Base-by-base conservation (phyloP, 2,797 vertebrate species). In the Diplodus puntazzo region DNA sequence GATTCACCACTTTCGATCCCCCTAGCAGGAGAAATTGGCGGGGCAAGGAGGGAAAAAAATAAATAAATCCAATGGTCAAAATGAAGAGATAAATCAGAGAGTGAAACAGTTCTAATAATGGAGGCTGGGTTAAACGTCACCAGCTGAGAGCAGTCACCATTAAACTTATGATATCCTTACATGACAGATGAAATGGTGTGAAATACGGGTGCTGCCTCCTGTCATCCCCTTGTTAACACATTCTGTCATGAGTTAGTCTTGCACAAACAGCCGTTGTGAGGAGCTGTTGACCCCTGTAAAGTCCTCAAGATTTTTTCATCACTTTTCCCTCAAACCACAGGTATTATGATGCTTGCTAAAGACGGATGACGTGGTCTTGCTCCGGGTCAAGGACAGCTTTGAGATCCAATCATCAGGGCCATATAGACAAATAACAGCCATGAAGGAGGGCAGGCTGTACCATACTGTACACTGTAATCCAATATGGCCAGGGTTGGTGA, bases 81-180 rank as follows among this genome's bases (percentile, higher is more conserved):
- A 88, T 92, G 87, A 94, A 92, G 86, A 92, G 84, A 94, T 94
- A 95, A 93, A 94, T 93, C 89, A 90, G 77, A 81, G 62, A 48
- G 81, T 77, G 91, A 93, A 95, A 91, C 85, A 55, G 87, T 85
- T 85, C 64, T 92, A 80, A 89, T 93, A 92, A 94, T 94, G 88
- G 91, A 89, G 88, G 90, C 85, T 73, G 91, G 39, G 86, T 90
- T 91, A 89, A 90, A 94, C 84, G 84, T 92, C 88, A 90, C 83
- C 18, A 87, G 84, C 81, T 53, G 89, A 84, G 84, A 90, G 93
- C 87, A 75, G 88, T 57, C 13, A 43, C 85, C 90, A 75, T 88
- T 95, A 90, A 93, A 90, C 68, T 20, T 75, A 70, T 80, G 85
- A 89, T 89, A 86, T 92, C 88, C 71, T 79, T 77, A 79, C 89